Evolutionary conservation across 2,113 vertebrate genomes (phyloP).

Genomic region (Myrmophylax atrothorax): DNA sequence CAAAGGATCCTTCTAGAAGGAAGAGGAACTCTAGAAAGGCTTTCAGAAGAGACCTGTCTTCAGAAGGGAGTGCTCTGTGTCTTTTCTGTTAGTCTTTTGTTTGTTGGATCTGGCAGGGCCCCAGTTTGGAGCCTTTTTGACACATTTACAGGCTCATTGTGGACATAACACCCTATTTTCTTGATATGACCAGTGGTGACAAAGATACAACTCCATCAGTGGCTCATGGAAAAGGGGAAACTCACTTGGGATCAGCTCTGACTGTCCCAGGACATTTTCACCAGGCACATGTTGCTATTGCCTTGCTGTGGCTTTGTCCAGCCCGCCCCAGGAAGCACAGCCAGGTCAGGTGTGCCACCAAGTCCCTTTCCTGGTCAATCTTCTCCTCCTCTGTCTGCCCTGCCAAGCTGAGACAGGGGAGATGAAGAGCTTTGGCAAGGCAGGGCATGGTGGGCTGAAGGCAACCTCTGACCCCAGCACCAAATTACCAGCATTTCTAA

Average conservation of each 20-base stretch:
- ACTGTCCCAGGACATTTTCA: not conserved
- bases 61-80: not conserved
- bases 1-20: not conserved
- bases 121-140: not conserved
- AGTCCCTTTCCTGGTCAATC: too few species aligned
- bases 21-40: not conserved
- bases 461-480: too few species aligned
- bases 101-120: not conserved
- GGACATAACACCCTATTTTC: not conserved
- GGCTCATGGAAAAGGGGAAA: not conserved
- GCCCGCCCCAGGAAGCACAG: not conserved
- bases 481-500: too few species aligned
- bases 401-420: too few species aligned
- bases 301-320: not conserved
- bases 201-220: not conserved
- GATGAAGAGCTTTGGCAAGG: too few species aligned
- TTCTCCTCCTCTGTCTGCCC: too few species aligned
- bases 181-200: not conserved
- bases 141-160: not conserved
- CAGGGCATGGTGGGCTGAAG: too few species aligned
- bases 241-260: not conserved
- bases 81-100: not conserved
- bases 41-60: not conserved
- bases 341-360: not conserved
- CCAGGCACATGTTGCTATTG: not conserved